Conservation (phyloP, 1,140 invertebrate species). For the Branchinecta lindahli region DNA sequence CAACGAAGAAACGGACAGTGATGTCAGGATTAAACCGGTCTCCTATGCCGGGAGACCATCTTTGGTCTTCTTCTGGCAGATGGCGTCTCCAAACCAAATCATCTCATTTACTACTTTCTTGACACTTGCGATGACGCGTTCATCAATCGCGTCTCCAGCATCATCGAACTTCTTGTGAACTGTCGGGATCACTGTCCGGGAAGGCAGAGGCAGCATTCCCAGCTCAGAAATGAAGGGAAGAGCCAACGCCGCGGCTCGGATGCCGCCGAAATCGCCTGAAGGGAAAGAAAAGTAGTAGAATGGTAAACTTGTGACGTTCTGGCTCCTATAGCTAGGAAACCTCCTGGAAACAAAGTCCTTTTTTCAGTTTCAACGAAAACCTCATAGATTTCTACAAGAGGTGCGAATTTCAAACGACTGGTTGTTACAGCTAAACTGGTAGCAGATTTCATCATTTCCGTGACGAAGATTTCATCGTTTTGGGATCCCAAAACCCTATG, state of each 20-base stretch:
- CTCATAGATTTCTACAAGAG: too few relatives aligned
- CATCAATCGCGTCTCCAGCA: conserved; percentile 27
- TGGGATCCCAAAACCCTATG: too few relatives aligned
- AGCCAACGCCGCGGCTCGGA: conserved; percentile 33
- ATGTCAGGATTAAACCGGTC: too few relatives aligned
- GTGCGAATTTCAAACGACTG: too few relatives aligned
- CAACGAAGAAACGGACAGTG: too few relatives aligned
- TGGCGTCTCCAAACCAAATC: conserved; percentile 31
- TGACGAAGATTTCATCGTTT: too few relatives aligned
- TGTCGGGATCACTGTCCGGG: conserved; percentile 31
- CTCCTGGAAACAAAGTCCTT: too few relatives aligned
- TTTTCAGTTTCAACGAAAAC: too few relatives aligned
- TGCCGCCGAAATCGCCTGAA: conserved; percentile 34
- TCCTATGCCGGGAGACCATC: conserved; percentile 15
- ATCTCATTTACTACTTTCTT: conserved; percentile 29
- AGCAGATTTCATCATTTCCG: too few relatives aligned
- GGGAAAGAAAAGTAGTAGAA: conserved; percentile 18
- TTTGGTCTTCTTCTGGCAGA: conserved; percentile 28
- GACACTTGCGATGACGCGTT: conserved; percentile 27
- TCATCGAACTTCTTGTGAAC: conserved; percentile 30
- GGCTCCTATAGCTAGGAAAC: background rate
- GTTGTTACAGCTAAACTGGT: too few relatives aligned
- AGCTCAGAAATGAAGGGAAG: conserved; percentile 33
- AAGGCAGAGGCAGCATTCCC: conserved; percentile 33
- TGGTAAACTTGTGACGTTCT: background rate